Percentiles rank a stretch among this genome's conserved stretches.
These are phyloP conservation scores for Varecia variegata DNA, from an alignment of 2,797 vertebrate species.

Conservation along the genomic window DNA sequence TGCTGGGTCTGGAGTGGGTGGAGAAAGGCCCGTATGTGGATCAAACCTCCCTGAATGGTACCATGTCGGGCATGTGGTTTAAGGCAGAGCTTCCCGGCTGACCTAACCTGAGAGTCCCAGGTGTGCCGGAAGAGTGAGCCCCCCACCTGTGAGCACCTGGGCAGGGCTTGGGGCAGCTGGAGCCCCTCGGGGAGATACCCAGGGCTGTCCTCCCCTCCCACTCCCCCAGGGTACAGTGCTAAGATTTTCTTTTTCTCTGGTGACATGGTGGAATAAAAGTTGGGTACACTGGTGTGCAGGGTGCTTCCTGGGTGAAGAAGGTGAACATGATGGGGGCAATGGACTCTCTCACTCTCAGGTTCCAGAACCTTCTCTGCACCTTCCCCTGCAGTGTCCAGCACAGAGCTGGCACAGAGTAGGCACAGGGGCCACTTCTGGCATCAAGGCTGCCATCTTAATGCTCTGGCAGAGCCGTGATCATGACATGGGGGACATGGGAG, in stretches of 20 bases:
- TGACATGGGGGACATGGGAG: not conserved
- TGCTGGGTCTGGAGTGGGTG: not conserved
- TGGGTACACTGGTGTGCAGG: not conserved
- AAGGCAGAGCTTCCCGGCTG: not conserved
- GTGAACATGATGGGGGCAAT: fast-evolving
- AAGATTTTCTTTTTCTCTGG: not conserved
- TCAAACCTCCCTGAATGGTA: not conserved
- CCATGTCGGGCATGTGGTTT: not conserved
- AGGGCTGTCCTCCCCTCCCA: not conserved
- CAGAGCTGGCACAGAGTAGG: not conserved
- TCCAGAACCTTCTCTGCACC: not conserved
- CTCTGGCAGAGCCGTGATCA: not conserved
- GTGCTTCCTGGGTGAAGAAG: not conserved
- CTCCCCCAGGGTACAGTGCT: not conserved
- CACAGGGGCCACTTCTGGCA: not conserved
- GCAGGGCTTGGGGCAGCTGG: not conserved
- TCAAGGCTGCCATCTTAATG: not conserved
- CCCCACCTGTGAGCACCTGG: not conserved
- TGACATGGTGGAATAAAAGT: not conserved
- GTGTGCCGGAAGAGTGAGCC: not conserved
- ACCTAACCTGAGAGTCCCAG: not conserved
- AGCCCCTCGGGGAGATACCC: too few relatives aligned
- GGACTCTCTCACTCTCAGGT: not conserved
- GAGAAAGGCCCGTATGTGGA: not conserved
- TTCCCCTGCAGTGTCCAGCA: not conserved